These are phyloP conservation scores for Heteromormyrus szaboi DNA, from an alignment of 2,797 vertebrate genomes.

Conservation along the genomic window DNA sequence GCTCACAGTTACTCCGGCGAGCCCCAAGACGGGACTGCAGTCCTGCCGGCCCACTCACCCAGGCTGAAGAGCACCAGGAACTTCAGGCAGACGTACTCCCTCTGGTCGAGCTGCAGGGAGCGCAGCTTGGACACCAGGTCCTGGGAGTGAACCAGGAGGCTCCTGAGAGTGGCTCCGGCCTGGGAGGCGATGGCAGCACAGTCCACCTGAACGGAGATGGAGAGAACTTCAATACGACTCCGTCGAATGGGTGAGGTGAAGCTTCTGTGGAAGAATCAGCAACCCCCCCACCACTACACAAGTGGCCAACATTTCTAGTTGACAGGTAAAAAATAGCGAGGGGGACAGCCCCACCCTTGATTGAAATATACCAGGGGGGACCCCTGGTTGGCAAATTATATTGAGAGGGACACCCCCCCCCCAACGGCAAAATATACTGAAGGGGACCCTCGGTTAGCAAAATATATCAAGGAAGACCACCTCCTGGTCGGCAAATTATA, in stretches of 20 bases:
- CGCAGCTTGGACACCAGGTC: slow-evolving; percentile 89
- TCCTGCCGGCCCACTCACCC: slow-evolving; percentile 67
- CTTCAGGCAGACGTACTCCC: slow-evolving; percentile 97
- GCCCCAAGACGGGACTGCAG: neutral
- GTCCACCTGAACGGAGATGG: slow-evolving; percentile 72
- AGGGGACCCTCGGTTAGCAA: neutral
- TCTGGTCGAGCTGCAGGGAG: slow-evolving; percentile 88
- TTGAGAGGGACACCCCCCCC: neutral
- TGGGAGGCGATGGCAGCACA: slow-evolving; percentile 84
- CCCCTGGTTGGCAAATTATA: neutral
- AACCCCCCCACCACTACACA: neutral
- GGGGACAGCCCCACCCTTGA: neutral
- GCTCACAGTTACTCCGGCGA: neutral
- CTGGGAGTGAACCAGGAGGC: slow-evolving; percentile 89
- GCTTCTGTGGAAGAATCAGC: neutral
- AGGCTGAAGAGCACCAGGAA: slow-evolving; percentile 97
- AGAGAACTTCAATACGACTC: neutral
- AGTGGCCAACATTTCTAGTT: neutral
- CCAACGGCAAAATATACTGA: neutral
- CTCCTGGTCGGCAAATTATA: neutral
- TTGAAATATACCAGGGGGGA: neutral
- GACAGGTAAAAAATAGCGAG: neutral
- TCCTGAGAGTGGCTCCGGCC: slow-evolving; percentile 88
- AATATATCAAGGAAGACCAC: neutral
- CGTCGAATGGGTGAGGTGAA: neutral